These are phyloP conservation scores for Drosophila equinoxialis DNA, from an alignment of 1,140 invertebrate genomes.

Conservation along the genomic window DNA sequence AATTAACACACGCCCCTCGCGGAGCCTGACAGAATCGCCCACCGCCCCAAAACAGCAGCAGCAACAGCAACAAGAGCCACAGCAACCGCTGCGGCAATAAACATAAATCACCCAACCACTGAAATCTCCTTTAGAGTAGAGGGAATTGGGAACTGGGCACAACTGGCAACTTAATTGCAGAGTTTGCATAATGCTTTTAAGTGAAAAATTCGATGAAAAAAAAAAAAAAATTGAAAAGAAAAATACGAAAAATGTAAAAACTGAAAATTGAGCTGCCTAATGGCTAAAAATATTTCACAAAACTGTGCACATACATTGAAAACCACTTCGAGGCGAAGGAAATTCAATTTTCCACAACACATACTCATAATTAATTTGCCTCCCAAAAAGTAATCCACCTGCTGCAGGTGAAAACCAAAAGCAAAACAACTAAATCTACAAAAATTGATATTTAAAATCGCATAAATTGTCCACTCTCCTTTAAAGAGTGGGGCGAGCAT, in stretches of 20 bases:
- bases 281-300: conserved; percentile 76
- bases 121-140: conserved; percentile 16
- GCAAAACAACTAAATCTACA: conserved; percentile 66
- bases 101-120: conserved; percentile 62
- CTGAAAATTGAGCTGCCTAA: conserved; percentile 49
- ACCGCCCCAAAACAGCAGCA: conserved; percentile 22
- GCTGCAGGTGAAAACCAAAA: conserved; percentile 24
- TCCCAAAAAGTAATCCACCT: conserved; percentile 46
- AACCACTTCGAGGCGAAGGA: conserved; percentile 71
- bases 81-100: conserved; percentile 50
- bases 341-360: conserved; percentile 66
- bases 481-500: neutral
- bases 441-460: conserved; percentile 82
- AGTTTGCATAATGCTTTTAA: conserved; percentile 78
- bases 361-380: conserved; percentile 80
- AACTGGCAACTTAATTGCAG: conserved; percentile 75
- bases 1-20: conserved; percentile 70
- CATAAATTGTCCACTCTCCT: conserved; percentile 62
- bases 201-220: conserved; percentile 37
- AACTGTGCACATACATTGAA: conserved; percentile 66
- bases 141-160: conserved; percentile 15
- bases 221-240: conserved; percentile 17
- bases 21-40: conserved; percentile 11
- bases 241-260: conserved; percentile 36
- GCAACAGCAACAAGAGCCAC: conserved; percentile 5